Evolutionary conservation across 2,888 invertebrate species (phyloP).

Genomic region (Drosophila formosana): DNA sequence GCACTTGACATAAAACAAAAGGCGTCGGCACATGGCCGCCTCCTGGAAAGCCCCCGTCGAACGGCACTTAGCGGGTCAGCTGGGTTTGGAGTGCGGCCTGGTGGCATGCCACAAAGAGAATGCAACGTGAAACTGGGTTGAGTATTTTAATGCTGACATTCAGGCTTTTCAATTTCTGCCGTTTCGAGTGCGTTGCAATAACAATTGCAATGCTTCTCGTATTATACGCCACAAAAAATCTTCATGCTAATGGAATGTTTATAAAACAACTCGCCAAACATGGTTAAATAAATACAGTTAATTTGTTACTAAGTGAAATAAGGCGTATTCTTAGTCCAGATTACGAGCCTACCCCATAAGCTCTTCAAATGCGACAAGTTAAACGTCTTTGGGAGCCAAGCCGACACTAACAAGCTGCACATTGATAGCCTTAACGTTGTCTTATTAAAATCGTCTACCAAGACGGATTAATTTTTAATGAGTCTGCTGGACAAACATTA

Average conservation of each 20-base stretch:
- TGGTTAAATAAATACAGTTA: not conserved
- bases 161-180: slow-evolving; percentile 13
- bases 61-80: slow-evolving; percentile 67
- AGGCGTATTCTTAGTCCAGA: slow-evolving; percentile 6
- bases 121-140: slow-evolving; percentile 44
- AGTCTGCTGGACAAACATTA: slow-evolving; percentile 60
- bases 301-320: slow-evolving; percentile 3
- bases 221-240: not conserved
- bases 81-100: slow-evolving; percentile 1
- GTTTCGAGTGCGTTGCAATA: not conserved
- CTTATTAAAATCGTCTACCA: slow-evolving; percentile 54
- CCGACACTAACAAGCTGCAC: slow-evolving; percentile 69
- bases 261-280: not conserved
- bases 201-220: not conserved
- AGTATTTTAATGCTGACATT: slow-evolving; percentile 57
- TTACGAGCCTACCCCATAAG: not conserved
- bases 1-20: slow-evolving; percentile 71
- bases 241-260: not conserved
- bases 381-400: slow-evolving; percentile 36
- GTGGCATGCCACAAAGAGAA: slow-evolving; percentile 28
- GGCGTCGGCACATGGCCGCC: slow-evolving; percentile 32
- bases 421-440: slow-evolving; percentile 39
- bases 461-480: slow-evolving; percentile 78
- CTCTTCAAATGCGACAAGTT: slow-evolving; percentile 3
- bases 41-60: slow-evolving; percentile 45